Conservation (phyloP, 2,797 vertebrate genomes). For the Pangasius larnaudii region DNA sequence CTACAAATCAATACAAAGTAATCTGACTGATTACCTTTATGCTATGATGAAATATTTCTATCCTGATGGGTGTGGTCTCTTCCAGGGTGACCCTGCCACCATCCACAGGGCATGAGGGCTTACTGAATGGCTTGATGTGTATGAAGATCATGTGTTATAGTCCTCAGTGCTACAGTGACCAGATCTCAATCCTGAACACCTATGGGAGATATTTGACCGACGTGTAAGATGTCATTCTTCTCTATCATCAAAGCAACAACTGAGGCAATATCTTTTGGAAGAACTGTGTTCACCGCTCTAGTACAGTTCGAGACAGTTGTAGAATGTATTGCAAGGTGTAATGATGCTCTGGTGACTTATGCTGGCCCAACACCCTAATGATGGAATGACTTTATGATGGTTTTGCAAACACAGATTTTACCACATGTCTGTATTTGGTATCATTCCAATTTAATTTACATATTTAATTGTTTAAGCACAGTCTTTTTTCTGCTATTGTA, state of each 20-base stretch:
- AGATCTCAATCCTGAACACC: not conserved
- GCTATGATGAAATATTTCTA: not conserved
- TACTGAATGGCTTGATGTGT: not conserved
- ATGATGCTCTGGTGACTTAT: not conserved
- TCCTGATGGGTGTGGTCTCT: not conserved
- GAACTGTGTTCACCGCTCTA: not conserved
- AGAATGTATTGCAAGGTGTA: not conserved
- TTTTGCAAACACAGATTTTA: not conserved
- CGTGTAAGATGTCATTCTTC: not conserved
- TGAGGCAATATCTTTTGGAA: not conserved
- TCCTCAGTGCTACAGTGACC: not conserved
- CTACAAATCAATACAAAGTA: not conserved
- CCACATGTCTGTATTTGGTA: not conserved
- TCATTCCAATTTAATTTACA: not conserved
- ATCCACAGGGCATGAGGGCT: not conserved
- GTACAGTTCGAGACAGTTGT: not conserved
- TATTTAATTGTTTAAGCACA: not conserved
- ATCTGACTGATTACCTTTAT: not conserved
- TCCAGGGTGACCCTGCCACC: not conserved
- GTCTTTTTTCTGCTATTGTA: not conserved
- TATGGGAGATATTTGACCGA: not conserved
- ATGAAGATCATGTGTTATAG: not conserved
- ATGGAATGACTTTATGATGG: not conserved
- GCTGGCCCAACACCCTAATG: not conserved
- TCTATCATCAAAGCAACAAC: not conserved